These are phyloP conservation scores for Oplegnathus fasciatus DNA, from an alignment of 2,113 vertebrate genomes.

Conservation along the genomic window DNA sequence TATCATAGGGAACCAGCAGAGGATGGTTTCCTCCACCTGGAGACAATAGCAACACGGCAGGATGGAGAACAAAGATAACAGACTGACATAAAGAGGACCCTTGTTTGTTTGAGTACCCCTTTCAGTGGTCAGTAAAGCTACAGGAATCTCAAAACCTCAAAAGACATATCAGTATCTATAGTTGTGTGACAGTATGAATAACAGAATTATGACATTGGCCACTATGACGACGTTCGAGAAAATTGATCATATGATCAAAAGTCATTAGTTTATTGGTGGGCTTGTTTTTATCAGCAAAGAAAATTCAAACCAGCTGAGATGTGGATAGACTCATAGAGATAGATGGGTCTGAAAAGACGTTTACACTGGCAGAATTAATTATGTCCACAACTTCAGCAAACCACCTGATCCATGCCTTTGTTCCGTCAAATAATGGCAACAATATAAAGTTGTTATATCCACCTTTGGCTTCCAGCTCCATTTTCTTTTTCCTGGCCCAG, in stretches of 20 bases:
- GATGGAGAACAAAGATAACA: background rate
- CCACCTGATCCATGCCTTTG: background rate
- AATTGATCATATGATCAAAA: no score
- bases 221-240: no score
- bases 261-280: no score
- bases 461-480: slow-evolving; percentile 97
- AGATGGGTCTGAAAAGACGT: no score
- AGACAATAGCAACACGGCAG: slow-evolving; percentile 15
- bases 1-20: slow-evolving; percentile 95
- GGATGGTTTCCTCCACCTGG: slow-evolving; percentile 95
- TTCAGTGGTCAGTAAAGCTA: background rate
- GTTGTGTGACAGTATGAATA: no score
- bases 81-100: background rate
- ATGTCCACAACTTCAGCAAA: no score
- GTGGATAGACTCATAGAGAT: no score
- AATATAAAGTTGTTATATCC: slow-evolving; percentile 22
- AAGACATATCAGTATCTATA: no score
- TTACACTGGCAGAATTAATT: no score
- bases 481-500: slow-evolving; percentile 97
- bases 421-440: background rate
- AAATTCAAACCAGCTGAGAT: no score
- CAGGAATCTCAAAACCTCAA: background rate
- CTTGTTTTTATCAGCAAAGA: no score
- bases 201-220: no score
- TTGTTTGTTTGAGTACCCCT: background rate